These are phyloP conservation scores for Caenorhabditis briggsae DNA, from an alignment of 1,140 invertebrate species.

Conservation along the genomic window DNA sequence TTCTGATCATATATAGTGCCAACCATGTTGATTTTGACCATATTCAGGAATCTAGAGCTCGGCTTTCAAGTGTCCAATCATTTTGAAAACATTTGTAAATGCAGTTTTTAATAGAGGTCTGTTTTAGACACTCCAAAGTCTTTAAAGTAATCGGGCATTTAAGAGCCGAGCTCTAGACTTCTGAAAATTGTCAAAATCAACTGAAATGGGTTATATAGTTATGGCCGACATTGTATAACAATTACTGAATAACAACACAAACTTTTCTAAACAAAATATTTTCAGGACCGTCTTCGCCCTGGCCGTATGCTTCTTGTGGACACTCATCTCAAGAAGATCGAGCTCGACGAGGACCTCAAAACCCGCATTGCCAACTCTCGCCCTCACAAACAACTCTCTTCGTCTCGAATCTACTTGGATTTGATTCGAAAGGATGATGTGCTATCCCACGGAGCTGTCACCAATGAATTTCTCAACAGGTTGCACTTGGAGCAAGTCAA, in stretches of 20 bases:
- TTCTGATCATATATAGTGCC: too few species aligned
- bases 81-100: too few species aligned
- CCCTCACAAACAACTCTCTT: conserved; percentile 90
- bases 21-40: too few species aligned
- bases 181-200: neutral
- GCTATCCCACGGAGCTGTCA: conserved; percentile 76
- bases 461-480: conserved; percentile 75
- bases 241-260: neutral
- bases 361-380: conserved; percentile 87
- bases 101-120: too few species aligned
- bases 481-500: conserved; percentile 68
- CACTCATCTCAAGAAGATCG: conserved; percentile 89
- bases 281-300: conserved; percentile 93
- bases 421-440: conserved; percentile 83
- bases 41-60: too few species aligned
- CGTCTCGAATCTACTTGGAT: conserved; percentile 81
- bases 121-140: too few species aligned
- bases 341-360: conserved; percentile 94
- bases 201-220: too few species aligned
- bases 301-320: conserved; percentile 98
- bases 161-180: too few species aligned
- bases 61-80: too few species aligned
- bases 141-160: too few species aligned
- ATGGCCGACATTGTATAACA: too few species aligned
- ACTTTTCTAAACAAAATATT: conserved; percentile 74